phyloP scores from a whole-genome alignment of 1,140 invertebrate genomes.

The Drosophila eugracilis region DNA sequence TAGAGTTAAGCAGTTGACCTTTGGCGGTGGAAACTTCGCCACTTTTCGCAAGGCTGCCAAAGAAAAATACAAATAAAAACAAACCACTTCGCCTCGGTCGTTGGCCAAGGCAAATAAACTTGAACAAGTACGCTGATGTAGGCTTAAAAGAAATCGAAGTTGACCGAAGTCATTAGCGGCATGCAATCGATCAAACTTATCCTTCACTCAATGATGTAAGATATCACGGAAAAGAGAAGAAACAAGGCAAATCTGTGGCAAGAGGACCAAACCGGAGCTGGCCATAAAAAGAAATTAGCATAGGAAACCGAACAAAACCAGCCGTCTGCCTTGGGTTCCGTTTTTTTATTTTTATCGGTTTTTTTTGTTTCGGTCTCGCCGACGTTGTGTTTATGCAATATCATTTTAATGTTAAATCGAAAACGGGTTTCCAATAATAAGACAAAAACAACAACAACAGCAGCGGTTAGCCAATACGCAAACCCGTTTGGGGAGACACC shows the following conservation, averaged over 20 bases:
- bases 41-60: slow-evolving; percentile 62
- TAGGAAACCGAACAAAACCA: slow-evolving; percentile 48
- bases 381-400: slow-evolving; percentile 73
- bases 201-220: slow-evolving; percentile 40
- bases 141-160: slow-evolving; percentile 5
- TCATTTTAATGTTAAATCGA: slow-evolving; percentile 65
- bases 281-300: slow-evolving; percentile 66
- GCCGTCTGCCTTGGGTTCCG: slow-evolving; percentile 53
- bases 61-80: slow-evolving; percentile 13
- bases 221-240: slow-evolving; percentile 15
- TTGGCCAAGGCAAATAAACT: slow-evolving; percentile 72
- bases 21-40: slow-evolving; percentile 52
- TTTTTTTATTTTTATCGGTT: slow-evolving; percentile 36
- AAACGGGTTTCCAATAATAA: slow-evolving; percentile 64
- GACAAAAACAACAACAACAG: slow-evolving; percentile 8
- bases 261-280: slow-evolving; percentile 63
- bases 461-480: slow-evolving; percentile 64
- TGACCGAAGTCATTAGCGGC: slow-evolving; percentile 59
- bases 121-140: slow-evolving; percentile 40
- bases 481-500: slow-evolving; percentile 68
- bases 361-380: slow-evolving; percentile 48
- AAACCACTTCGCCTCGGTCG: slow-evolving; percentile 37
- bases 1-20: slow-evolving; percentile 59
- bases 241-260: slow-evolving; percentile 57
- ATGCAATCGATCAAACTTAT: slow-evolving; percentile 47